Evolutionary conservation across 2,888 invertebrate genomes (phyloP).

Genomic region (Caenorhabditis uteleia): DNA sequence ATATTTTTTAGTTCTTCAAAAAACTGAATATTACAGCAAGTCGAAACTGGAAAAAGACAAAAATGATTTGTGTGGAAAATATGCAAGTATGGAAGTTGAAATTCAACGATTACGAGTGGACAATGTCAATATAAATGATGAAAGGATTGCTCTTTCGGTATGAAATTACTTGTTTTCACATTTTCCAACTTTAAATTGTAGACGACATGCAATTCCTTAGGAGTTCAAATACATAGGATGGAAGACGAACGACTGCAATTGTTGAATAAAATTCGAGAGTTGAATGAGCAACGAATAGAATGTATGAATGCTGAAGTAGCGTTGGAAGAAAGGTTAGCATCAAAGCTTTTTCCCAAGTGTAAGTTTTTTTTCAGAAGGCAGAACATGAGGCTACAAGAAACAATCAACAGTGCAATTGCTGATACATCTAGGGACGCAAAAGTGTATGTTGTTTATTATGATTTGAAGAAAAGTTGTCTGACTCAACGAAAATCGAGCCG

Average conservation of each 20-base stretch:
- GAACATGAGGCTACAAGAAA: conserved; percentile 17
- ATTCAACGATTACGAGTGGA: conserved; percentile 24
- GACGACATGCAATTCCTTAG: conserved; percentile 13
- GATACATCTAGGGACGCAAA: conserved; percentile 20
- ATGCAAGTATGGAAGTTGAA: conserved; percentile 33
- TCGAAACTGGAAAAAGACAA: conserved; percentile 21
- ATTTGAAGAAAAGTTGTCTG: too few relatives aligned
- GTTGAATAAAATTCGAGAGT: conserved; percentile 85
- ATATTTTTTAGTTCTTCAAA: conserved; percentile 3
- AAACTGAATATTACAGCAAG: conserved; percentile 26
- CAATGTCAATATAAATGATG: conserved; percentile 43
- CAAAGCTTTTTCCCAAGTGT: too few relatives aligned
- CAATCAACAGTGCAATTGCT: conserved; percentile 15
- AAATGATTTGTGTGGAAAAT: conserved; percentile 20
- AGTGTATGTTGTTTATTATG: conserved; percentile 38
- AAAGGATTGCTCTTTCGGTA: conserved; percentile 49
- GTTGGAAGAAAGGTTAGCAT: conserved; percentile 24
- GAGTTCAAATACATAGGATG: conserved; percentile 84
- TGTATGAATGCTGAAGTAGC: conserved; percentile 39
- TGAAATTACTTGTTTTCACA: background rate
- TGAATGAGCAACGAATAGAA: conserved; percentile 76
- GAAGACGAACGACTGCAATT: conserved; percentile 86
- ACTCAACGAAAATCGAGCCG: too few relatives aligned
- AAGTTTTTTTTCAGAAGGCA: conserved; percentile 20
- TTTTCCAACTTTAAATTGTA: conserved; percentile 4